Evolutionary conservation across 2,797 vertebrate species (phyloP), one percentile per base, ranked within the genome.

Genomic region (Cuculus canorus): DNA sequence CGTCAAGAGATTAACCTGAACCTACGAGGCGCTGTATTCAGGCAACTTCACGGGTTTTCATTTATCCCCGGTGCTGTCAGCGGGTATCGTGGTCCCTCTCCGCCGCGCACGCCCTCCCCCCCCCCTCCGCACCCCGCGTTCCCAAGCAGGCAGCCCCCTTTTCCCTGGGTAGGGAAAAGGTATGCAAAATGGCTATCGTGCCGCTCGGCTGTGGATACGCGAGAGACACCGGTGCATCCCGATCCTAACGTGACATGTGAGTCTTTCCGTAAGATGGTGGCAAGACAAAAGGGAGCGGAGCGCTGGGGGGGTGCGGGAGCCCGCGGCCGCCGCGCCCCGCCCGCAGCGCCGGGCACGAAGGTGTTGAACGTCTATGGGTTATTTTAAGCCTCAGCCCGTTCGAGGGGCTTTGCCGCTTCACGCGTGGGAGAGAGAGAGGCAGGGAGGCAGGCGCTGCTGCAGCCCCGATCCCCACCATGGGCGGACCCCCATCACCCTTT

Each of bases 151-250:
- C 88, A 95, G 91, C 90, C 93, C 95, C 95, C 94, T 96, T 96
- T 95, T 84, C 86, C 95, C 96, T 96, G 96, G 35, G 95, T 95
- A 77, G 85, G 90, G 88, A 91, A 45, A 48, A 81, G 96, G 97
- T n/a, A 95, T 96, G 97, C 97, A 97, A 98, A 98, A 98, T 98
- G 98, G 97, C 98, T 95, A 95, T 97, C 95, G 95, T 92, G 96
- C 96, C 82, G 91, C 94, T 96, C 79, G 91, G 79, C 97, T 95
- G 75, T 93, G 92, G 96, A 91, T 96, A 93, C 56, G 94, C 89
- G 96, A 96, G 94, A 97, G 96, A 95, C 96, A 96, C 95, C 96
- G 94, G 79, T 91, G 65, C 89, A 91, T 57, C 88, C 92, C 79
- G 66, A 66, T 71, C 53, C 86, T 83, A 96, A 95, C 81, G 90